Evolutionary conservation across 2,888 invertebrate species (phyloP).

Genomic region (Neoaliturus tenellus): DNA sequence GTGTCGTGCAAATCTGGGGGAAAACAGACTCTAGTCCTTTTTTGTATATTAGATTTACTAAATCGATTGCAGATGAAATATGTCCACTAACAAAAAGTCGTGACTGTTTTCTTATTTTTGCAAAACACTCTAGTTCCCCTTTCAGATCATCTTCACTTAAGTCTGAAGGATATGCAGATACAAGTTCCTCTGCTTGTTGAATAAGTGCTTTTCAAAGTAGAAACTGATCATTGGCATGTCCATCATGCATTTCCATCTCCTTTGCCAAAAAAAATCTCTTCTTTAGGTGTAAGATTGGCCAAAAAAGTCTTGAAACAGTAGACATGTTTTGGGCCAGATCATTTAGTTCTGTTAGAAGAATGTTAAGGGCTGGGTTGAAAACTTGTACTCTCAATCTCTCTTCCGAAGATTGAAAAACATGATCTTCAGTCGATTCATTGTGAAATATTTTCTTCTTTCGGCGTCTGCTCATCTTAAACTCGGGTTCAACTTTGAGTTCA

Average conservation of each 20-base stretch:
- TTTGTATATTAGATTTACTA: neutral
- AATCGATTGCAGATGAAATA: neutral
- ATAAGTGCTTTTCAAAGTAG: neutral
- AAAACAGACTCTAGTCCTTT: slow-evolving; percentile 12
- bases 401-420: neutral
- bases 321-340: neutral
- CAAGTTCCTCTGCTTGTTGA: slow-evolving; percentile 5
- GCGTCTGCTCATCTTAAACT: neutral
- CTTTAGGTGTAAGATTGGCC: neutral
- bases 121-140: neutral
- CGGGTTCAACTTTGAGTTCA: neutral
- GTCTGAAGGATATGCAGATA: slow-evolving; percentile 28
- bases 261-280: neutral
- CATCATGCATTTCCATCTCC: too few species aligned
- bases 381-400: neutral
- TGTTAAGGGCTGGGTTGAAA: neutral
- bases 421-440: neutral
- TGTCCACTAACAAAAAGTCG: neutral
- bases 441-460: neutral
- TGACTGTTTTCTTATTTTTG: slow-evolving; percentile 6
- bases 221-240: neutral
- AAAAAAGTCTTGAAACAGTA: neutral
- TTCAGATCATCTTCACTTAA: neutral
- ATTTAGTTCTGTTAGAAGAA: neutral
- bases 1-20: neutral